Conservation (phyloP, 1,140 invertebrate genomes). For the Amyelois transitella region DNA sequence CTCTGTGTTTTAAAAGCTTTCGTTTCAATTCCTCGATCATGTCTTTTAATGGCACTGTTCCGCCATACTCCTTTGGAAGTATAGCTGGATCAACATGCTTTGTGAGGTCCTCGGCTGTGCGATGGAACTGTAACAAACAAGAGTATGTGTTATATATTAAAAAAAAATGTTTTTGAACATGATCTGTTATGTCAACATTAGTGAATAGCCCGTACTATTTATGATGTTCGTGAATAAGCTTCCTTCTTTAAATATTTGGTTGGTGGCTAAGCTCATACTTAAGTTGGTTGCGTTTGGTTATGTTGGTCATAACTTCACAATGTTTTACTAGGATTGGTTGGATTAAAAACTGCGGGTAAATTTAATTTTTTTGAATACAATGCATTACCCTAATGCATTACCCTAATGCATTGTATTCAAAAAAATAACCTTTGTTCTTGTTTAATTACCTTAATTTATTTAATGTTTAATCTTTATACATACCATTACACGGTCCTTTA, state of each 20-base stretch:
- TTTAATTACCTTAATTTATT: too few species aligned
- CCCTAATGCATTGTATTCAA: too few species aligned
- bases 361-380: background rate
- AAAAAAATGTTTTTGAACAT: too few species aligned
- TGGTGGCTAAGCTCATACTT: background rate
- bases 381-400: too few species aligned
- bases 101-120: conserved; percentile 80
- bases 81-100: conserved; percentile 82
- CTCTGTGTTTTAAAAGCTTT: conserved; percentile 77
- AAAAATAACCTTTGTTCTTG: too few species aligned
- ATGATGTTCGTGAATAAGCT: too few species aligned
- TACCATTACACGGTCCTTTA: conserved; percentile 84
- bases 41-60: conserved; percentile 82
- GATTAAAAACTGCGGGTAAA: background rate
- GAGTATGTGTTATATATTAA: too few species aligned
- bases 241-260: background rate
- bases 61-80: conserved; percentile 90
- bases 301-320: background rate
- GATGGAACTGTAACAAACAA: conserved; percentile 78
- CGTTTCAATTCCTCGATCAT: conserved; percentile 87
- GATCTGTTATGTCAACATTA: too few species aligned
- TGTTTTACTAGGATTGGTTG: background rate
- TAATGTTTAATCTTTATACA: too few species aligned
- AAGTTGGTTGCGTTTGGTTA: background rate
- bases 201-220: too few species aligned